Percentiles rank a stretch among this genome's conserved stretches.
These are phyloP conservation scores for Dexiosoma caninum DNA, from an alignment of 2,888 invertebrate species.

Conservation along the genomic window DNA sequence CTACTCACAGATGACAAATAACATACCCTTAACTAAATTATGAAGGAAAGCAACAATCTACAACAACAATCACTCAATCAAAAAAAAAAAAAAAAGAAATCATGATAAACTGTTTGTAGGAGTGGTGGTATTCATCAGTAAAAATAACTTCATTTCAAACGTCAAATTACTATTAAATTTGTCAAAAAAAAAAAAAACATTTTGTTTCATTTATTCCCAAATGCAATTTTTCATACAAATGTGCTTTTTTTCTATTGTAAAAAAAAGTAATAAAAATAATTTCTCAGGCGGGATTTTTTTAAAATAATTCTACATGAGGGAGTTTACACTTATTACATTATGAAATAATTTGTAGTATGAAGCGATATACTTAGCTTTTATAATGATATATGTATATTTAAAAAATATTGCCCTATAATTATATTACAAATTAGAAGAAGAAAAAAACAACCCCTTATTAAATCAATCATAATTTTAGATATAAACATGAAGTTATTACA, in stretches of 20 bases:
- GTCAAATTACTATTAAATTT: constrained; percentile 57
- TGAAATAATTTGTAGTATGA: constrained; percentile 42
- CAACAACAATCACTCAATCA: neutral
- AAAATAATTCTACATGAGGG: neutral
- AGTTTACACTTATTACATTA: constrained; percentile 51
- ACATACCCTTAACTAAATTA: constrained; percentile 20
- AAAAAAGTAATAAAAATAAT: no score
- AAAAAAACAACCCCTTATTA: constrained; percentile 40
- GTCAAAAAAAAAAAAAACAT: constrained; percentile 38
- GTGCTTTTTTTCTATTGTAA: no score
- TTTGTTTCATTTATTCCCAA: neutral
- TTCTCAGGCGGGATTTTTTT: constrained; percentile 18
- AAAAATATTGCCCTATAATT: constrained; percentile 11
- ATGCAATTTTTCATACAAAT: neutral
- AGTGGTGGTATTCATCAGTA: neutral
- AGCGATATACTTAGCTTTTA: neutral
- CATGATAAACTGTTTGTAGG: neutral
- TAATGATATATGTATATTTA: neutral
- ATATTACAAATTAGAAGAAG: constrained; percentile 27
- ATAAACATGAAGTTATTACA: constrained; percentile 45
- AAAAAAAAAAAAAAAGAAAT: no score
- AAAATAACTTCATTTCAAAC: constrained; percentile 38
- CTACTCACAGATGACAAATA: neutral
- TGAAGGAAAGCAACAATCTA: neutral
- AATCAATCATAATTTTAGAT: constrained; percentile 51